Conservation (phyloP, 2,113 vertebrate genomes). For the Paradoxurus hermaphroditus region DNA sequence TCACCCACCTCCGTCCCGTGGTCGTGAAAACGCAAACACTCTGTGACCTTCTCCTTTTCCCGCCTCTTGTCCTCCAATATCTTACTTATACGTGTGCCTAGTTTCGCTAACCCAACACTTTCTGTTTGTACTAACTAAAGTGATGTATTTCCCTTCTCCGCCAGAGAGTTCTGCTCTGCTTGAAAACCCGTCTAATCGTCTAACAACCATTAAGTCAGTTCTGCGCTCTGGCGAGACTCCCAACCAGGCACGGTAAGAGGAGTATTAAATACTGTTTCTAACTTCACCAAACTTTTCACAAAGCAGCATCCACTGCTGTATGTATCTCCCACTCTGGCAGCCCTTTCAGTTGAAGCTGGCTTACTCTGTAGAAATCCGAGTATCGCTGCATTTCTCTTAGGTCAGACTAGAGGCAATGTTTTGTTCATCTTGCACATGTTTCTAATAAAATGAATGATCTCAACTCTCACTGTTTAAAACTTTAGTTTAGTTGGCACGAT, state of each 20-base stretch:
- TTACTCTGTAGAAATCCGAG: background rate
- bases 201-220: background rate
- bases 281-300: background rate
- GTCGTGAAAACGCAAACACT: background rate
- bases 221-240: background rate
- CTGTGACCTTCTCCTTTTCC: background rate
- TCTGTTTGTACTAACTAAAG: background rate
- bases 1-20: background rate
- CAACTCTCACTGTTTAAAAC: background rate
- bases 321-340: background rate
- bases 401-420: background rate
- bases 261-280: background rate
- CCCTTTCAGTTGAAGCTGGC: background rate
- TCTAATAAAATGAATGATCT: background rate
- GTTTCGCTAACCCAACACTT: background rate
- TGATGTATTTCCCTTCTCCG: background rate
- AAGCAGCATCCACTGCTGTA: background rate
- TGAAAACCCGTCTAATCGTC: background rate
- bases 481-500: background rate
- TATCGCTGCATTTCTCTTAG: background rate
- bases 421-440: background rate
- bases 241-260: background rate
- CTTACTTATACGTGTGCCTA: background rate
- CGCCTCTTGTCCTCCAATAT: background rate
- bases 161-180: background rate